phyloP scores from a whole-genome alignment of 2,797 vertebrate genomes.

The Sebastes oblongus region DNA sequence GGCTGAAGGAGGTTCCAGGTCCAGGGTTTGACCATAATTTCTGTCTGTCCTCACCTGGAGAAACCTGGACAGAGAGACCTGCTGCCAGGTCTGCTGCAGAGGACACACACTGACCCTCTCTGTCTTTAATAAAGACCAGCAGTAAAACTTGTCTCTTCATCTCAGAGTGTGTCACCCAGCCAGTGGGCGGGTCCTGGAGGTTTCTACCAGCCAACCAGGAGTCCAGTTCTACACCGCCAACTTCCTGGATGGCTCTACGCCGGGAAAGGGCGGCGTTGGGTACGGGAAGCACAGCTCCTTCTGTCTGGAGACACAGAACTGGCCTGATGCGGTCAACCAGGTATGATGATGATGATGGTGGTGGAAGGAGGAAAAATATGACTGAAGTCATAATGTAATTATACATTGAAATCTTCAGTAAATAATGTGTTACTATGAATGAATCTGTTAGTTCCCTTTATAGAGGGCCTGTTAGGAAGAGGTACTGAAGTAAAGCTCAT shows the following conservation, averaged over 20 bases:
- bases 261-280: conserved; percentile 82
- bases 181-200: conserved; percentile 88
- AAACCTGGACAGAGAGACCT: conserved; percentile 61
- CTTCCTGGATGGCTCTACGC: conserved; percentile 89
- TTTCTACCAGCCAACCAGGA: conserved; percentile 91
- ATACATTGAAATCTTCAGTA: not conserved
- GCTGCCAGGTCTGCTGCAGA: conserved; percentile 60
- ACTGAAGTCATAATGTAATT: not conserved
- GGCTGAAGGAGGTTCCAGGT: conserved; percentile 80
- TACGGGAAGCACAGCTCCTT: conserved; percentile 91
- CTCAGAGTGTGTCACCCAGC: conserved; percentile 84
- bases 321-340: conserved; percentile 94
- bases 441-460: not conserved
- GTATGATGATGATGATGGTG: conserved; percentile 67
- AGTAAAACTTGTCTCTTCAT: not conserved
- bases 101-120: not conserved
- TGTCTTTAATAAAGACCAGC: not conserved
- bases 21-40: conserved; percentile 96
- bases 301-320: conserved; percentile 95
- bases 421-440: not conserved
- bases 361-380: not conserved
- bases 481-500: not conserved
- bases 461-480: not conserved
- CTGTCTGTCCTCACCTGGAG: conserved; percentile 81
- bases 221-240: conserved; percentile 96